Percentiles rank a stretch among this genome's conserved stretches.
Evolutionary conservation across 2,797 vertebrate species (phyloP).

Genomic region (Leptoclinus maculatus): DNA sequence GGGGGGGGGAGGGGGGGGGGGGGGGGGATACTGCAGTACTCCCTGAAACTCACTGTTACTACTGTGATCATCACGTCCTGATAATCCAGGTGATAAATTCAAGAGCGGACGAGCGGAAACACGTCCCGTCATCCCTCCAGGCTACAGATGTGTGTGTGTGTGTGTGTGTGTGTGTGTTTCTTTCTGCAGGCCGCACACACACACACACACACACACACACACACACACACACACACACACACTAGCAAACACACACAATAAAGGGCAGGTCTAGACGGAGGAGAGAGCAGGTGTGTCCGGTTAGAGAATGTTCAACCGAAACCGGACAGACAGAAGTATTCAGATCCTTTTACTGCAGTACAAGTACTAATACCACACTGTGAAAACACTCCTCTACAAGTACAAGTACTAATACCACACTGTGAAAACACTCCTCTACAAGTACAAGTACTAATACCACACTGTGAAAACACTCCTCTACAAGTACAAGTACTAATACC

Average conservation of each 20-base stretch:
- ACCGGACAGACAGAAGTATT: background rate
- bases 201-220: background rate
- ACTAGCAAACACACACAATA: background rate
- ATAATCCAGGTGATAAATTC: background rate
- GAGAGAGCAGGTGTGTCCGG: background rate
- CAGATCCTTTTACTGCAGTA: background rate
- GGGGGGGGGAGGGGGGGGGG: background rate
- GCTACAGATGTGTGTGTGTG: background rate
- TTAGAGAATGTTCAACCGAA: background rate
- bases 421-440: background rate
- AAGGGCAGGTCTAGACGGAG: background rate
- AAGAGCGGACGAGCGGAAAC: background rate
- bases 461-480: background rate
- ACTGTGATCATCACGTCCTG: background rate
- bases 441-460: background rate
- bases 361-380: background rate
- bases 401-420: background rate
- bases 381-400: background rate
- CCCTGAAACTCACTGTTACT: background rate
- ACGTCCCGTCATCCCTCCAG: background rate
- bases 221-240: background rate
- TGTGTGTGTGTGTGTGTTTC: background rate
- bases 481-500: background rate
- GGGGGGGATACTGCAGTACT: background rate
- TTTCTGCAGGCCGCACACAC: background rate